Base-by-base conservation (phyloP, 2,797 vertebrate species). In the Characodon lateralis region DNA sequence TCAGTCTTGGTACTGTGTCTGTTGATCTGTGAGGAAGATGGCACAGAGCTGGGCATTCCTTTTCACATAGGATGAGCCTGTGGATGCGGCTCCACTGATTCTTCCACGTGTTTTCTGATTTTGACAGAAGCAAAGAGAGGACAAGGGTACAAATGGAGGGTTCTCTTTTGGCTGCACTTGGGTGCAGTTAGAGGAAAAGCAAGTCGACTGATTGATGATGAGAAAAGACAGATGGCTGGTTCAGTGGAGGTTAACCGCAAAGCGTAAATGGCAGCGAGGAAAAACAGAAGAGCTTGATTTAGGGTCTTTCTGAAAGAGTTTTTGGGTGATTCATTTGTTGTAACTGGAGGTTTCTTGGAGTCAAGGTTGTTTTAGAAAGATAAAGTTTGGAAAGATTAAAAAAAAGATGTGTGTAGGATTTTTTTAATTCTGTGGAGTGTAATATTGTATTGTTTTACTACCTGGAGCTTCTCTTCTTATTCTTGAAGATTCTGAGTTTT, bases 181-280 rank as follows among this genome's bases (percentile, higher is more conserved):
- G 86, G 84, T 83, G 70, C 74, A 84, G 88, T 91, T 93, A 87
- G 77, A 41, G 16, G 73, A 66, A 78, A 89, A 83, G 82, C 83
- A 78, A 87, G 83, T 89, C 56, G 88, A 90, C 88, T 59, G 63
- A 84, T 84, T 8, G 4, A 85, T 94, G 94, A 95, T 89, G 89
- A 91, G 87, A 94, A 69, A 82, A 82, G 95, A 95, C 94, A 95
- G 93, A 88, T 87, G 90, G 89, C 92, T 88, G 94, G 91, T 94
- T 95, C 92, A 93, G 82, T 24, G 73, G 91, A 91, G 93, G 92
- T 92, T 88, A 94, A 90, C 87, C 77, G 85, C 87, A 88, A 89
- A 91, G 83, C 70, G 72, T 84, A 85, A 86, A 91, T 91, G 91
- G 91, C 88, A 89, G 83, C 2, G 43, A 84, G 78, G 73, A 84